Evolutionary conservation across 1,140 invertebrate species (phyloP).

Genomic region (Batillaria attramentaria): DNA sequence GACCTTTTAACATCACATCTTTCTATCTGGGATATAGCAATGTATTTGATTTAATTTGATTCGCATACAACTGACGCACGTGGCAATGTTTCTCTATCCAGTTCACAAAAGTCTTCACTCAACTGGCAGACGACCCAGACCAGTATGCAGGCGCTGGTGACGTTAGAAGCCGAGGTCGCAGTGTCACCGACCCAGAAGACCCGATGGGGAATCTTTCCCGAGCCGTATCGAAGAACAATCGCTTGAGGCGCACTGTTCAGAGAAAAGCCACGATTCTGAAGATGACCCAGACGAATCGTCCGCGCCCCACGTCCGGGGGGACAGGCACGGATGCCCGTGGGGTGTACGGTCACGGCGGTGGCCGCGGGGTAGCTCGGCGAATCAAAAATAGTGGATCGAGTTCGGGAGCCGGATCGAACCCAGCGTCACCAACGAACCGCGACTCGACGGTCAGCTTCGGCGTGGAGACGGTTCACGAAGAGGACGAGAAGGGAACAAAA

Average conservation of each 20-base stretch:
- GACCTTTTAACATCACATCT: neutral
- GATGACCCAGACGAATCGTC: slow-evolving; percentile 28
- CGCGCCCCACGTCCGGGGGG: neutral
- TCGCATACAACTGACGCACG: neutral
- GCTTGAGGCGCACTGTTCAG: slow-evolving; percentile 23
- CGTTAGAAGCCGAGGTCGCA: neutral
- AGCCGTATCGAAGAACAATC: slow-evolving; percentile 21
- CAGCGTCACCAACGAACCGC: too few relatives aligned
- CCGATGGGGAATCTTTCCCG: slow-evolving; percentile 27
- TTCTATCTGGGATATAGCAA: neutral
- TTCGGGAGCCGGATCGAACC: neutral
- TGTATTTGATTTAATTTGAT: neutral
- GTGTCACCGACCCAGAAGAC: slow-evolving; percentile 9
- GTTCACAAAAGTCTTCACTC: slow-evolving; percentile 29
- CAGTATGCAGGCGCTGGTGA: neutral
- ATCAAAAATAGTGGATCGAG: neutral
- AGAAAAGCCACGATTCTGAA: slow-evolving; percentile 39
- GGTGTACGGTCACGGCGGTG: neutral
- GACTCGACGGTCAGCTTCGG: too few relatives aligned
- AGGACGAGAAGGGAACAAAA: neutral
- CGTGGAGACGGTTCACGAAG: neutral
- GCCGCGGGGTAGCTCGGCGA: neutral
- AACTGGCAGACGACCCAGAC: slow-evolving; percentile 18
- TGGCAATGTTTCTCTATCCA: neutral
- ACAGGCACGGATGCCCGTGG: neutral